Conservation (phyloP, 2,113 vertebrate genomes). For the Microtus ochrogaster region DNA sequence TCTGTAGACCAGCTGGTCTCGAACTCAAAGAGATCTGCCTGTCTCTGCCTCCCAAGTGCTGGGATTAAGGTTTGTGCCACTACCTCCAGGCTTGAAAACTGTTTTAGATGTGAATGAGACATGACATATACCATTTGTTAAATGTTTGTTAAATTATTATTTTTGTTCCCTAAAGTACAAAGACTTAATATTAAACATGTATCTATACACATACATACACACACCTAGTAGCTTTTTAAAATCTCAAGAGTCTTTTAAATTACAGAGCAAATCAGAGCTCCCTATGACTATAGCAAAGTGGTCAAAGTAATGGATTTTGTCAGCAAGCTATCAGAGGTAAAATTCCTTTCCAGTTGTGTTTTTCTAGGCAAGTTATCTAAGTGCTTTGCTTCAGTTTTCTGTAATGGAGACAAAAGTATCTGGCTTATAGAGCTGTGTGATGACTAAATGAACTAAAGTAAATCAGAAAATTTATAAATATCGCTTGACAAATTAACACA, state of each 20-base stretch:
- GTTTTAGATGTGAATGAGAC: not conserved
- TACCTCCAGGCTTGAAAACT: too few species aligned
- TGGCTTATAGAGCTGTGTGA: not conserved
- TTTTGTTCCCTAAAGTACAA: constrained; percentile 10
- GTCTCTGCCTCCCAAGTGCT: too few species aligned
- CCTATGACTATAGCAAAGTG: not conserved
- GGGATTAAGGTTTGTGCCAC: too few species aligned
- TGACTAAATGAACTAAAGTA: constrained; percentile 7
- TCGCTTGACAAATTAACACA: not conserved
- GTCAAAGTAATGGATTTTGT: not conserved
- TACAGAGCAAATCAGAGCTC: not conserved
- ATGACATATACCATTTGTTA: not conserved
- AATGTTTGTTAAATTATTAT: constrained; percentile 1
- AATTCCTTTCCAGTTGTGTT: not conserved
- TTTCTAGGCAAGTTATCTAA: not conserved
- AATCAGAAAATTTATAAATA: constrained; percentile 2
- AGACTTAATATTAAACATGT: not conserved
- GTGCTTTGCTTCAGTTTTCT: not conserved
- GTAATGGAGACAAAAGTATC: constrained; percentile 8
- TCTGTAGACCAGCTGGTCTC: too few species aligned
- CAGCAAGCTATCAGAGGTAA: not conserved
- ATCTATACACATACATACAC: not conserved
- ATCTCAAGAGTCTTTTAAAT: not conserved
- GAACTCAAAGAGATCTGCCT: too few species aligned
- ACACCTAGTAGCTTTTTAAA: constrained; percentile 15